Conservation (phyloP, 2,888 invertebrate species). For the Syrista parreyssii region DNA sequence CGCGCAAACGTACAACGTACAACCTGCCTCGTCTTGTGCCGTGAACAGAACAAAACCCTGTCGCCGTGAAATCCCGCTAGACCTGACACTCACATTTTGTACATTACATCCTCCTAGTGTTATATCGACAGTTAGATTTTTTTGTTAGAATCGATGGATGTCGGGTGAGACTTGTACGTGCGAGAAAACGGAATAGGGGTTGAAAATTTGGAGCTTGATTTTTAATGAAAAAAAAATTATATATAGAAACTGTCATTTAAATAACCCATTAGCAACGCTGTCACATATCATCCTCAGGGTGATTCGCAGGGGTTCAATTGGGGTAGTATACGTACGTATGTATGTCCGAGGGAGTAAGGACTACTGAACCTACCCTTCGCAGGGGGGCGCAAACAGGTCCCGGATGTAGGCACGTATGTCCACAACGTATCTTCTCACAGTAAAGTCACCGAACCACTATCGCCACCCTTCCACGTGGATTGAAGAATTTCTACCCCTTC, state of each 20-base stretch:
- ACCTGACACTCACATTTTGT: not conserved
- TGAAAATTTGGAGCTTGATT: conserved; percentile 13
- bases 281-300: not conserved
- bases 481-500: not conserved
- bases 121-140: not conserved
- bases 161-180: not conserved
- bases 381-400: conserved; percentile 15
- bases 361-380: conserved; percentile 7
- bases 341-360: conserved; percentile 2
- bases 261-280: conserved; percentile 34
- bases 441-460: conserved; percentile 33
- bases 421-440: conserved; percentile 66
- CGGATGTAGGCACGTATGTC: conserved; percentile 23
- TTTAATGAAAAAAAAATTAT: conserved; percentile 32
- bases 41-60: not conserved
- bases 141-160: not conserved
- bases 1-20: not conserved
- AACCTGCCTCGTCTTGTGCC: not conserved
- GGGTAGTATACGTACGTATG: not conserved
- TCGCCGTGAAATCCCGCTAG: not conserved
- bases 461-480: not conserved
- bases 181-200: not conserved
- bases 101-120: not conserved
- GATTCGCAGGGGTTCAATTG: not conserved
- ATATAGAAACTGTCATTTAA: conserved; percentile 33